phyloP scores from a whole-genome alignment of 2,888 invertebrate genomes.

The Xylota sylvarum region DNA sequence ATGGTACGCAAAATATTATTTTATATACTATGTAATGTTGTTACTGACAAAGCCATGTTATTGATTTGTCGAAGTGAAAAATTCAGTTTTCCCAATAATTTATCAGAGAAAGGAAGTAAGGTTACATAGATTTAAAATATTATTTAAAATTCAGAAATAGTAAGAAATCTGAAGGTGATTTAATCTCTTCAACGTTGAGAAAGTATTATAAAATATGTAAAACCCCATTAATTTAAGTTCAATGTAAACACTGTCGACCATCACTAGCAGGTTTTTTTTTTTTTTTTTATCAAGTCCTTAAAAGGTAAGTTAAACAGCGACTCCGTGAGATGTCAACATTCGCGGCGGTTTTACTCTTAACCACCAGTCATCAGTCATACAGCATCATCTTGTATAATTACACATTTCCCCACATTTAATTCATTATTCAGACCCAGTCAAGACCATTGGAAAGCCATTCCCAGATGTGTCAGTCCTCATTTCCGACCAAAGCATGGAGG shows the following conservation, averaged over 20 bases:
- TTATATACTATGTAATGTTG: too few relatives aligned
- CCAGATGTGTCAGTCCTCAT: slow-evolving; percentile 69
- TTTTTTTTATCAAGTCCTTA: not conserved
- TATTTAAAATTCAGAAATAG: too few relatives aligned
- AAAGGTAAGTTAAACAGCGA: slow-evolving; percentile 9
- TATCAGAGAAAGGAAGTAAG: too few relatives aligned
- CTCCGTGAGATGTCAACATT: not conserved
- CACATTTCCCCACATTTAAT: slow-evolving; percentile 59
- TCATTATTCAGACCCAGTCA: slow-evolving; percentile 63
- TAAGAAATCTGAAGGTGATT: too few relatives aligned
- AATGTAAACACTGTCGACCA: not conserved
- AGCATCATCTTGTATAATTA: slow-evolving; percentile 58
- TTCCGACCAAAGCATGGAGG: not conserved
- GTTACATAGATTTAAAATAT: too few relatives aligned
- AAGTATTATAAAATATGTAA: too few relatives aligned
- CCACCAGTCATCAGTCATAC: slow-evolving; percentile 32
- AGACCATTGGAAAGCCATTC: slow-evolving; percentile 61
- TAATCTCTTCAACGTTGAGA: too few relatives aligned
- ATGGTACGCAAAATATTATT: not conserved
- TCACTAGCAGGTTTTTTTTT: not conserved
- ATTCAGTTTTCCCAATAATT: too few relatives aligned
- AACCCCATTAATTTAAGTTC: not conserved
- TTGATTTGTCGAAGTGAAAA: too few relatives aligned
- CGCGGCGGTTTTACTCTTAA: slow-evolving; percentile 5
- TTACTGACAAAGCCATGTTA: too few relatives aligned